Evolutionary conservation across 1,140 invertebrate genomes (phyloP), one percentile per base, ranked within the genome.

Genomic region (Brachionus sp.): DNA sequence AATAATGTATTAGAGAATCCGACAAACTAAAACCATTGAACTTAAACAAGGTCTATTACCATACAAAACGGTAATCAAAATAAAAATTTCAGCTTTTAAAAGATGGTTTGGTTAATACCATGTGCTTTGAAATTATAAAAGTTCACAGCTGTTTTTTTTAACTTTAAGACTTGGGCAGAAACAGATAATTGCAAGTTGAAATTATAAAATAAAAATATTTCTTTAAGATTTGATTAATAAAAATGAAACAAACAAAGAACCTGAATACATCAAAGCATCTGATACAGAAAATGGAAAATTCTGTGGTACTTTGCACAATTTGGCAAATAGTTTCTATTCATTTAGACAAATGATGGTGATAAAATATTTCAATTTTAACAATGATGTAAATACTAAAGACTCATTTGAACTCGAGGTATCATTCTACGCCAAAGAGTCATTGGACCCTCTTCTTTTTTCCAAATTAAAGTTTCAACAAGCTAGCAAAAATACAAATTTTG

Each of bases 291-390:
- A 46, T 33, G 70, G 70, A 10, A 75, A 75, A 50, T 80, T 62
- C 33, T 80, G 77, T 33, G 77, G 77, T 35, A 64, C 9, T 44
- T 62, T 80, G 57, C 39, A 42, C 33, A 80, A 80, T 16, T 37
- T 80, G 5, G 33, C 7, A 25, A 62, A 42, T 6, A 80, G 77
- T 29, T 80, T 80, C 42, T 80, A 80, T n/a, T 80, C 77, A 35
- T 23, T n/a, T 39, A 80, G 39, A 19, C 46, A 62, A 64, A 37
- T 33, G 19, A 19, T 62, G 6, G 6, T n/a, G 42, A 33, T 80
- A 42, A 62, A 42, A 62, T 80, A 80, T 44, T 62, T 62, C 25
- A 37, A 80, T 39, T 62, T 35, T 33, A 25, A 66, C 19, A 57
- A 80, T 13, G 42, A 33, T 57, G 4, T n/a, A 9, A 70, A 9